Percentiles rank a stretch among this genome's conserved stretches.
Conservation (phyloP, 2,888 invertebrate species). For the Chironomus tentans region DNA sequence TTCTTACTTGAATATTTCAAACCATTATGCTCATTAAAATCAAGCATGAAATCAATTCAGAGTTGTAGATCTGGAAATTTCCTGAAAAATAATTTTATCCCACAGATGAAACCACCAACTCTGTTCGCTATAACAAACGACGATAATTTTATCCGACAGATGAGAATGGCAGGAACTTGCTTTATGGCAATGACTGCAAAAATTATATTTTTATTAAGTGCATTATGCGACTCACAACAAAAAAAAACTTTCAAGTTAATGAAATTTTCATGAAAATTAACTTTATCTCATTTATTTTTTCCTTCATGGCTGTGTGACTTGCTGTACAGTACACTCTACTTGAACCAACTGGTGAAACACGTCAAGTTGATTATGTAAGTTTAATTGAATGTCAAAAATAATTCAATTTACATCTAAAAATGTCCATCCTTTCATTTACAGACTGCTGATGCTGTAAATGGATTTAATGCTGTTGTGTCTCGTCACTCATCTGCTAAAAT, state of each 20-base stretch:
- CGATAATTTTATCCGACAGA: no score
- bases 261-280: no score
- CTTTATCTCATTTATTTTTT: no score
- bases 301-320: not conserved
- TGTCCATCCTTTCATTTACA: not conserved
- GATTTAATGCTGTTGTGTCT: slow-evolving; percentile 23
- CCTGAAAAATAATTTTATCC: no score
- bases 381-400: not conserved
- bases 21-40: not conserved
- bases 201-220: not conserved
- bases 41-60: no score
- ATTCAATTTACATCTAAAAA: not conserved
- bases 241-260: no score
- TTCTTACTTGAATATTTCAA: not conserved
- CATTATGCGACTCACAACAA: not conserved
- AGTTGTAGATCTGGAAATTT: no score
- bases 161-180: no score
- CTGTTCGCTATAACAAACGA: no score
- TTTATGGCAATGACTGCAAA: not conserved
- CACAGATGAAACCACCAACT: no score
- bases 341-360: slow-evolving; percentile 9
- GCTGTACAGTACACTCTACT: slow-evolving; percentile 2
- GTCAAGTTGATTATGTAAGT: slow-evolving; percentile 24
- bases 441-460: slow-evolving; percentile 24
- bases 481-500: not conserved